These are phyloP conservation scores for Urocolius indicus DNA, from an alignment of 2,113 vertebrate genomes.

Conservation along the genomic window DNA sequence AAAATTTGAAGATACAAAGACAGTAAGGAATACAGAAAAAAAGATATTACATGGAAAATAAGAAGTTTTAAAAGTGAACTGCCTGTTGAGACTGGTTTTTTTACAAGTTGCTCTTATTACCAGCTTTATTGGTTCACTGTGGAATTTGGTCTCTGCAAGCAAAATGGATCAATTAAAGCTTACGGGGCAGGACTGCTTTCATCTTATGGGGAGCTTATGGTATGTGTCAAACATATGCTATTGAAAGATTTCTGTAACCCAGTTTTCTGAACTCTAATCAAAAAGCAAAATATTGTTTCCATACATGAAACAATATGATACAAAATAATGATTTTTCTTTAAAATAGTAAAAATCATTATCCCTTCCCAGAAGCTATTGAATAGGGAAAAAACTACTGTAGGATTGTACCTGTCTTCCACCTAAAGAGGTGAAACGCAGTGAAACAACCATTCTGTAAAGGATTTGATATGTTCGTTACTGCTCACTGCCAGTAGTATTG, in stretches of 20 bases:
- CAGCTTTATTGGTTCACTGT: slow-evolving; percentile 87
- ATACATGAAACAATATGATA: background rate
- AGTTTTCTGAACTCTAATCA: background rate
- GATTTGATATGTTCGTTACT: background rate
- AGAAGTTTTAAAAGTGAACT: background rate
- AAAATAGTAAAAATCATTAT: background rate
- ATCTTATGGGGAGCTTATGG: slow-evolving; percentile 82
- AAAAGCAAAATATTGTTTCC: background rate
- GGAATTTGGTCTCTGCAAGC: slow-evolving; percentile 84
- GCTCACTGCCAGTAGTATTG: background rate
- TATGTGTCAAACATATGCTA: slow-evolving; percentile 39
- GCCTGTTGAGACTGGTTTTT: background rate
- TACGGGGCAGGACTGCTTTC: slow-evolving; percentile 84
- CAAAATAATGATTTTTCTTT: background rate
- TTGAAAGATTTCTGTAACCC: background rate
- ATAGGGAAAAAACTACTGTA: background rate
- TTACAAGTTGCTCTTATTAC: background rate
- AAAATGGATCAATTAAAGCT: slow-evolving; percentile 81
- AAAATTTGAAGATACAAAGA: background rate
- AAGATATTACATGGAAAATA: background rate
- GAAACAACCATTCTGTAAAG: background rate
- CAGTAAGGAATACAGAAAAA: background rate
- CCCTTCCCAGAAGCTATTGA: background rate
- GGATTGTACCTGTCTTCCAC: background rate
- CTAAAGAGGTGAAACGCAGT: background rate